A percentile compares a stretch with the other conserved stretches of the same genome.
phyloP scores from a whole-genome alignment of 2,888 invertebrate species.

The Tipula vernalis region DNA sequence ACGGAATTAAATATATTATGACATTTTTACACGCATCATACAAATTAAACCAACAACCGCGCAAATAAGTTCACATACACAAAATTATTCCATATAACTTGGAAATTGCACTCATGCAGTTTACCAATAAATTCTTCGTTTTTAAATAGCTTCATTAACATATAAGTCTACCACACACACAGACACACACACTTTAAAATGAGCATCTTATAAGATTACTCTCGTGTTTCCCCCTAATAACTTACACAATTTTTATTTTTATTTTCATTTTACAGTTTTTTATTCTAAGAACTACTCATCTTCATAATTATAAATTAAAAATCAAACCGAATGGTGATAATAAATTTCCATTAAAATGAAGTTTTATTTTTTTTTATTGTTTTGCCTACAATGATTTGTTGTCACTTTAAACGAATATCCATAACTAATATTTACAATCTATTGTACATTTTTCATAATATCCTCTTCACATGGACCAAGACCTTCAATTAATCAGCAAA shows the following conservation, averaged over 20 bases:
- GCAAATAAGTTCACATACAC: neutral
- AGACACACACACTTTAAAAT: neutral
- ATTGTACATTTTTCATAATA: neutral
- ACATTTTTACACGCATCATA: neutral
- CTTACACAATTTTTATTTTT: neutral
- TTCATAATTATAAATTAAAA: neutral
- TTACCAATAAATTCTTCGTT: neutral
- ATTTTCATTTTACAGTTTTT: neutral
- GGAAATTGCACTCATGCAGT: neutral
- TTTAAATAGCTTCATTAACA: neutral
- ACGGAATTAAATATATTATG: neutral
- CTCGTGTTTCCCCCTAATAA: neutral
- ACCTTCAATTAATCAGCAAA: constrained; percentile 4
- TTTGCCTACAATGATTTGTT: constrained; percentile 4
- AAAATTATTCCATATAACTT: neutral
- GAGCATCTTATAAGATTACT: neutral
- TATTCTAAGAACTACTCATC: constrained; percentile 4
- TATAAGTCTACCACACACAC: neutral
- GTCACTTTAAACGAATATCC: neutral
- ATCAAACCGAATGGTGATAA: neutral
- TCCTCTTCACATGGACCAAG: neutral
- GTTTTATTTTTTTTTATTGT: neutral
- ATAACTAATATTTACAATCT: neutral
- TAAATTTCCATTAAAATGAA: neutral
- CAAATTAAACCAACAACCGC: neutral